Conservation (phyloP, 2,888 invertebrate species). For the Trimorus sp. region DNA sequence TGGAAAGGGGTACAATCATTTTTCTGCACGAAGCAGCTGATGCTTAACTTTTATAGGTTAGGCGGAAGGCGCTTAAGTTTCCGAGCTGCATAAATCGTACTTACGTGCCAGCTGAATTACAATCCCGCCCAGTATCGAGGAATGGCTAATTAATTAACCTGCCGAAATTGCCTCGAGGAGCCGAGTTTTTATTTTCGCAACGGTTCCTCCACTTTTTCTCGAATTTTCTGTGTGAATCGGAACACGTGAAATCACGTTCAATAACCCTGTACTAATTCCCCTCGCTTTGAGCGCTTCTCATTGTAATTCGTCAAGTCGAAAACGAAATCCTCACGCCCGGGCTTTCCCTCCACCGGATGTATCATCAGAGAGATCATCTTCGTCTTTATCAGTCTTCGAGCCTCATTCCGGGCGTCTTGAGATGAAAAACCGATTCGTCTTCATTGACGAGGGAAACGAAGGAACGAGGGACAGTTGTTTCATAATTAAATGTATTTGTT, state of each 20-base stretch:
- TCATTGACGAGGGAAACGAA: constrained; percentile 54
- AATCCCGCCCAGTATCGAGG: neutral
- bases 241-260: neutral
- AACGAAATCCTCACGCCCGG: constrained; percentile 40
- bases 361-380: constrained; percentile 49
- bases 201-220: too few species aligned
- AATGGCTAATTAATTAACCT: neutral
- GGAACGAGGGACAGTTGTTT: constrained; percentile 51
- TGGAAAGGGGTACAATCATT: constrained; percentile 70
- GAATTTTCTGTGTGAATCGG: too few species aligned
- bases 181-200: too few species aligned
- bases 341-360: constrained; percentile 35
- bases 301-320: constrained; percentile 36
- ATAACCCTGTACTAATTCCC: constrained; percentile 2
- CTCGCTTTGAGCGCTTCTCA: constrained; percentile 15
- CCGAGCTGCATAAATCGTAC: constrained; percentile 33
- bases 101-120: constrained; percentile 22
- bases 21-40: constrained; percentile 64
- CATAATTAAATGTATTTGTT: constrained; percentile 56
- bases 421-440: constrained; percentile 42
- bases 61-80: constrained; percentile 26
- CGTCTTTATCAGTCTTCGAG: constrained; percentile 44
- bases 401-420: constrained; percentile 32
- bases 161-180: too few species aligned
- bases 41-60: constrained; percentile 48